Base-by-base conservation (phyloP, 2,888 invertebrate species). In the Amphipyra tragopoginis region DNA sequence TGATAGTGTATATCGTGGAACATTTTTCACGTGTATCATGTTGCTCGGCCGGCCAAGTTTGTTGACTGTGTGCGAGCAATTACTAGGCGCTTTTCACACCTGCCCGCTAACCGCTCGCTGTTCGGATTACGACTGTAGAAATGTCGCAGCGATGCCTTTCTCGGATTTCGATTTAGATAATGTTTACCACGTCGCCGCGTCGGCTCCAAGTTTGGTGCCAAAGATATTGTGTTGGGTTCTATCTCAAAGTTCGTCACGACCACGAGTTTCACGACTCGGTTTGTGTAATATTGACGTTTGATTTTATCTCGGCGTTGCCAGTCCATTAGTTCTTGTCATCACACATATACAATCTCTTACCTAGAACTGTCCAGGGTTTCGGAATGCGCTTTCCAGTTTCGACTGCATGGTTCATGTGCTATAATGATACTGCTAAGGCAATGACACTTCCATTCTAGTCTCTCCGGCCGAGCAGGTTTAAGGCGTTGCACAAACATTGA, bases 61-160 rank as follows among this genome's bases (percentile, higher is more conserved):
- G 82, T 89, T 86, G 84, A 86, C 85, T 81, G 76, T 81, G 68
- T 71, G 77, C 65, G 77, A 86, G 88, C 89, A 90, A 93, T 93
- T 90, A 91, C 86, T 84, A 65, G 70, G 80, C 79, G 90, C 93
- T 94, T 93, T 94, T 94, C 90, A 94, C 94, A 92, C 93, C 80
- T 87, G 73, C 80, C 76, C 73, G 90, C 90, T 94, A 94, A 94
- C 82, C 72, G 91, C 70, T 68, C 52, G 71, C 69, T 77, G 84
- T 82, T 86, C 83, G 81, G 83, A 86, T 86, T 88, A 84, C 77
- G 79, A 62, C 77, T 75, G 83, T 83, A 78, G 87, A 91, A 88
- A 90, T 92, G 93, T 92, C 90, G 80, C 89, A 85, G 81, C 66
- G 72, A 83, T 82, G 81, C 71, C 73, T 81, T 86, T 85, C 85